Evolutionary conservation across 2,797 vertebrate species (phyloP).

Genomic region (Australoheros facetus): DNA sequence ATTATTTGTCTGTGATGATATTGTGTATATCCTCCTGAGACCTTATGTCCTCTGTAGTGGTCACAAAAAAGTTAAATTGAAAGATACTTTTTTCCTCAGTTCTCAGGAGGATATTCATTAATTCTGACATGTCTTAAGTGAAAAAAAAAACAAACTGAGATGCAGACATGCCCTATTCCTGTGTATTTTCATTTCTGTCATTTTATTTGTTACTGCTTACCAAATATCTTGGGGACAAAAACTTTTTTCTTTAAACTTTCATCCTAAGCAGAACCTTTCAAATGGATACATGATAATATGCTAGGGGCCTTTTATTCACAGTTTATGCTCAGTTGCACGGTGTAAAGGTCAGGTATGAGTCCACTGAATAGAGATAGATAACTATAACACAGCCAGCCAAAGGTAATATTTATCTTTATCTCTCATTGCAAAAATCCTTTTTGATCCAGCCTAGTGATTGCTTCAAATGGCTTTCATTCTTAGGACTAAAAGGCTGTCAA

Average conservation of each 20-base stretch:
- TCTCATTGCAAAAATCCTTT: background rate
- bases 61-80: too few relatives aligned
- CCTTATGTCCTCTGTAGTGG: too few relatives aligned
- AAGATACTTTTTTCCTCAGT: too few relatives aligned
- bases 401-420: background rate
- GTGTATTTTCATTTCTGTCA: background rate
- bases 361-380: background rate
- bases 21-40: background rate
- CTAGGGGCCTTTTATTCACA: background rate
- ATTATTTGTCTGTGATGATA: background rate
- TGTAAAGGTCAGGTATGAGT: background rate
- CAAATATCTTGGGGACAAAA: background rate
- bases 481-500: background rate
- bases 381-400: background rate
- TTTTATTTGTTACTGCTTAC: background rate
- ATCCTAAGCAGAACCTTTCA: background rate
- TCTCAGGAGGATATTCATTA: too few relatives aligned
- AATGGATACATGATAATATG: background rate
- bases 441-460: background rate
- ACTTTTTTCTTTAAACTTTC: background rate
- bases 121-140: background rate
- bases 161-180: background rate
- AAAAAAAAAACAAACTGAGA: background rate
- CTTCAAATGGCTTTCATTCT: background rate
- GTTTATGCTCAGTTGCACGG: background rate